A percentile compares a stretch with the other conserved stretches of the same genome.
Evolutionary conservation across 2,113 vertebrate genomes (phyloP).

Genomic region (Pleuronectes platessa): DNA sequence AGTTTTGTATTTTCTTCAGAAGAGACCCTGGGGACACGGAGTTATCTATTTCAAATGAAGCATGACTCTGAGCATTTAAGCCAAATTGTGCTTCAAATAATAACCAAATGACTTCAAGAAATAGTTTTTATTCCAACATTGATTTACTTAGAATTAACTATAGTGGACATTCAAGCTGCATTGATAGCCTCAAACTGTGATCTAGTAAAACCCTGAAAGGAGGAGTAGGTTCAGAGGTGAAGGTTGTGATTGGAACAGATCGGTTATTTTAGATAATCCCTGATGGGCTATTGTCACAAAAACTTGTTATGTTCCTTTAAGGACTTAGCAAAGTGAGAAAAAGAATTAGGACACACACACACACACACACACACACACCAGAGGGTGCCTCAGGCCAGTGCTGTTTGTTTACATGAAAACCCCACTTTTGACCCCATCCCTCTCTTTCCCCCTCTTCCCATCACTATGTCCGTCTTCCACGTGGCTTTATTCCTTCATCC

Average conservation of each 20-base stretch:
- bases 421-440: slow-evolving; percentile 28
- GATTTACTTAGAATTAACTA: background rate
- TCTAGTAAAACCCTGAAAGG: background rate
- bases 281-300: slow-evolving; percentile 1
- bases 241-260: background rate
- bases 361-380: slow-evolving; percentile 24
- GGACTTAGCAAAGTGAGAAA: slow-evolving; percentile 26
- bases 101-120: background rate
- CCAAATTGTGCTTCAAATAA: background rate
- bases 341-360: slow-evolving; percentile 21
- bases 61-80: background rate
- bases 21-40: background rate
- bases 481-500: background rate
- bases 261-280: slow-evolving; percentile 10
- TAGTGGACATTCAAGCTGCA: background rate
- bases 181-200: background rate
- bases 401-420: slow-evolving; percentile 57
- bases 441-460: background rate
- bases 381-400: slow-evolving; percentile 37
- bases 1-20: background rate
- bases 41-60: slow-evolving; percentile 16
- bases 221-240: background rate
- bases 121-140: background rate
- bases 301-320: slow-evolving; percentile 19
- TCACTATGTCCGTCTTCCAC: background rate